A percentile compares a stretch with the other conserved stretches of the same genome.
Conservation (phyloP, 2,797 vertebrate genomes). For the Fistularia commersonii region DNA sequence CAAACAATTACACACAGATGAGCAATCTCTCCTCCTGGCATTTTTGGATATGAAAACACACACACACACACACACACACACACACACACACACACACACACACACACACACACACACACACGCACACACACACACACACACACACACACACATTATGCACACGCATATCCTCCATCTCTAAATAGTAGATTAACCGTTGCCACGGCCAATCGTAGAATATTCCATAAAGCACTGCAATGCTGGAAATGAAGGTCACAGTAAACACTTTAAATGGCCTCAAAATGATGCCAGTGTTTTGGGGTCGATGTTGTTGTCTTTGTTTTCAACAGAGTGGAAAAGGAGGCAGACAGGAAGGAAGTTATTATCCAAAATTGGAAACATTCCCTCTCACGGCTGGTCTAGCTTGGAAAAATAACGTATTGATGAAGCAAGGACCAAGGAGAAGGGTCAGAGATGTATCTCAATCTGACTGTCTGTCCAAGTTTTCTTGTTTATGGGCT, state of each 20-base stretch:
- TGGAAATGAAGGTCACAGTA: constrained; percentile 34
- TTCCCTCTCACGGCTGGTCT: constrained; percentile 12
- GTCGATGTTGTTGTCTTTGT: constrained; percentile 15
- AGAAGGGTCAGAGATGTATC: constrained; percentile 37
- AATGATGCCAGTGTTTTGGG: constrained; percentile 27
- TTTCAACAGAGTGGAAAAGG: constrained; percentile 24
- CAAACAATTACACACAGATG: constrained; percentile 3
- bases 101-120: constrained; percentile 9
- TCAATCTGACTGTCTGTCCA: constrained; percentile 31
- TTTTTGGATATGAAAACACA: neutral
- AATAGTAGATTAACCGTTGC: constrained; percentile 5
- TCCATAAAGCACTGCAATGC: constrained; percentile 10
- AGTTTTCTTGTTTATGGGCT: constrained; percentile 18
- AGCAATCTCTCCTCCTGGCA: constrained; percentile 5
- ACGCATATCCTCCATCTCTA: constrained; percentile 1
- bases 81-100: constrained; percentile 8
- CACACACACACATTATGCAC: constrained; percentile 1
- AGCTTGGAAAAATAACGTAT: constrained; percentile 6
- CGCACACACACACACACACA: too few relatives aligned
- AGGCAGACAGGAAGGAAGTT: constrained; percentile 14
- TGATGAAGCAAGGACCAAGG: too few relatives aligned
- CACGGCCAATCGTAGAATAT: constrained; percentile 4
- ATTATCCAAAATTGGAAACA: constrained; percentile 24
- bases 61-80: constrained; percentile 5
- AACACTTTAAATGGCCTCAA: constrained; percentile 14